These are phyloP conservation scores for Cygnus olor DNA, from an alignment of 2,797 vertebrate genomes.

Conservation along the genomic window DNA sequence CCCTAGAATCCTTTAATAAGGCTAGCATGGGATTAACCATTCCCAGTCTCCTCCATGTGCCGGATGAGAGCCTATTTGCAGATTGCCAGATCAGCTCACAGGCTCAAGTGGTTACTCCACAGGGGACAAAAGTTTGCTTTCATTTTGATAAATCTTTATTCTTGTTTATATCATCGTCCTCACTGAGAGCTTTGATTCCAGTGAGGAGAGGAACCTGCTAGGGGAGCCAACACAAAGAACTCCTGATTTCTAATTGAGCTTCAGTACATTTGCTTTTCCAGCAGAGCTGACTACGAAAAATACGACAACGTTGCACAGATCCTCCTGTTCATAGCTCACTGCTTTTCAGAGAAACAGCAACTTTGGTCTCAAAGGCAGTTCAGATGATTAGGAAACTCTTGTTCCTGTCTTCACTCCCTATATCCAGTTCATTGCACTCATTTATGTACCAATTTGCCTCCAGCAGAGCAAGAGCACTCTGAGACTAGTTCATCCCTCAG, in stretches of 20 bases:
- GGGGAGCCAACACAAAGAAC: neutral
- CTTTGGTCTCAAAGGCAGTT: conserved; percentile 13
- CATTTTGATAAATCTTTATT: neutral
- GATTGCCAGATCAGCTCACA: neutral
- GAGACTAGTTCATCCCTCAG: neutral
- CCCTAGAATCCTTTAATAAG: neutral
- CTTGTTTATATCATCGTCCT: conserved; percentile 22
- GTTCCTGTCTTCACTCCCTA: neutral
- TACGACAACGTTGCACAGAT: neutral
- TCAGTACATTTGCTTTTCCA: neutral
- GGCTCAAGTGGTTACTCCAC: neutral
- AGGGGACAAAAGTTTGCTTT: neutral
- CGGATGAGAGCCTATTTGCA: neutral
- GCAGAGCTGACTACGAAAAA: neutral
- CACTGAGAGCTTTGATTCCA: neutral
- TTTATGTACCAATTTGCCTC: rapidly evolving
- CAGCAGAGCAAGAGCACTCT: neutral
- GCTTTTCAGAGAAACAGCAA: neutral
- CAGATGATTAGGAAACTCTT: neutral
- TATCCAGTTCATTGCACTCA: neutral
- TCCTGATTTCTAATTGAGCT: conserved; percentile 17
- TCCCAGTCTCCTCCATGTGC: neutral
- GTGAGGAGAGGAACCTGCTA: neutral
- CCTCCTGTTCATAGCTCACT: neutral
- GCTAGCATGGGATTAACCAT: neutral